Base-by-base conservation (phyloP, 2,113 vertebrate species). In the Grammomys surdaster region DNA sequence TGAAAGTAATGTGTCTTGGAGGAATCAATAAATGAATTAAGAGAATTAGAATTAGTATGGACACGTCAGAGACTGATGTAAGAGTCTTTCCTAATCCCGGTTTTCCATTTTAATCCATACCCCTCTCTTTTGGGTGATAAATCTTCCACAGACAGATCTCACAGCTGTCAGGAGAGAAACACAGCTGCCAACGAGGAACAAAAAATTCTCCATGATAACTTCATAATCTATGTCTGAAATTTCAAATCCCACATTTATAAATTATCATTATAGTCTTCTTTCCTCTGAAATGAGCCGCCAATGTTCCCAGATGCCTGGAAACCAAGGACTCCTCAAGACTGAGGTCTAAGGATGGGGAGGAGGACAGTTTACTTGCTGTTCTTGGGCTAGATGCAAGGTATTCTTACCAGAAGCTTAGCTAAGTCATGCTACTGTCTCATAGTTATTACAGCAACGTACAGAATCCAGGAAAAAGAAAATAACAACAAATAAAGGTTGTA, bases 341-440 rank as follows among this genome's bases (percentile, higher is more conserved):
- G 46, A 91, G 89, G 76, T 72, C 85, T 92, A 92, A 96, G 85
- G 65, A 73, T 9, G 60, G 65, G 60, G 90, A 92, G 76, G 73
- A 78, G 0, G 0, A 69, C 24, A 73, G 31, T 69, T 22, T 95
- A 65, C 90, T 76, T 88, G 56, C 24, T 90, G 54, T 80, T 75
- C 85, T 88, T 24, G 14, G 43, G 69, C 65, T 89, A 40, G 31
- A 86, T 10, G n/a, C 75, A 69, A 96, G 67, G 54, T 82, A 69
- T 92, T 96, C 67, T 95, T 88, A 85, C 40, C 82, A 86, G 31
- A 73, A 90, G 19, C 40, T 88, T 92, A 96, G 96, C 96, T 89
- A 95, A 94, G 88, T 85, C 90, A 65, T 36, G 65, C 88, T 90
- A 90, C 85, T 78, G 80, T 93, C 88, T 88, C 89, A 89, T 77